Percentiles rank a stretch among this genome's conserved stretches.
Conservation (phyloP, 2,797 vertebrate genomes). For the Mormyrops boulengeri region DNA sequence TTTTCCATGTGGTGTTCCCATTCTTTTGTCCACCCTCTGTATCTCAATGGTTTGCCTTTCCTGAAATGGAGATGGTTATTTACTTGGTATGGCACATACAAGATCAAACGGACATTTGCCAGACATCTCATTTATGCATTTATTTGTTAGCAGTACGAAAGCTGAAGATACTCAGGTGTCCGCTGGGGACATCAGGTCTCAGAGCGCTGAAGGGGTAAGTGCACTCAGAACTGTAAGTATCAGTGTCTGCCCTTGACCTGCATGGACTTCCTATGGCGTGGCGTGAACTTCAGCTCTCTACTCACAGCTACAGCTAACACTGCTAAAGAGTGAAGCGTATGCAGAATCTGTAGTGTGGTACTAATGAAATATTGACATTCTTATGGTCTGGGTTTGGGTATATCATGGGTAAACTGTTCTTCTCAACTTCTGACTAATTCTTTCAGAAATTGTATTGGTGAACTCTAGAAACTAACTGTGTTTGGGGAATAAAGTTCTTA, state of each 20-base stretch:
- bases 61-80: not conserved
- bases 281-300: not conserved
- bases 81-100: not conserved
- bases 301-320: conserved; percentile 6
- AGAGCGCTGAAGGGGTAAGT: conserved; percentile 80
- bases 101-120: not conserved
- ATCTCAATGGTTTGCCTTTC: not conserved
- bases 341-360: not conserved
- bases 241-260: not conserved
- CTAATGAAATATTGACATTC: not conserved
- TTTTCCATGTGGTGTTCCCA: not conserved
- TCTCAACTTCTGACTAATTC: not conserved
- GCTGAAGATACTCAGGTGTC: conserved; percentile 69
- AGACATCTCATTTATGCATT: not conserved
- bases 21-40: not conserved
- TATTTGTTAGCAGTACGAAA: conserved; percentile 46
- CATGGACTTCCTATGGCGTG: conserved; percentile 6
- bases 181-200: conserved; percentile 73
- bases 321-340: not conserved
- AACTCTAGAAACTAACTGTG: not conserved
- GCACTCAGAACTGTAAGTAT: conserved; percentile 10
- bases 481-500: not conserved
- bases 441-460: not conserved
- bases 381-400: not conserved
- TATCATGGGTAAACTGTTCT: not conserved